Conservation (phyloP, 2,797 vertebrate species). For the Antennarius maculatus region DNA sequence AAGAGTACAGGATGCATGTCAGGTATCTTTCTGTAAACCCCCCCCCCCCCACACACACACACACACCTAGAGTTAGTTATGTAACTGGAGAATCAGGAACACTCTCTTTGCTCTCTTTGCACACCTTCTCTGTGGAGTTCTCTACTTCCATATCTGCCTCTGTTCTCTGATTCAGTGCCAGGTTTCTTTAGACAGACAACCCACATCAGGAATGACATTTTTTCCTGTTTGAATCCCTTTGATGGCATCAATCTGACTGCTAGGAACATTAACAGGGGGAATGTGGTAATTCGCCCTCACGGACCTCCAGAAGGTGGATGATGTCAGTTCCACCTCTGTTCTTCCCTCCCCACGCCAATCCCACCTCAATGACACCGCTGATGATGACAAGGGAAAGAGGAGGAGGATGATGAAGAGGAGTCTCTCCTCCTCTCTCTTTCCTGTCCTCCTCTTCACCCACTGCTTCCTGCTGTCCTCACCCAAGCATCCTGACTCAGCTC, state of each 20-base stretch:
- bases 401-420: conserved; percentile 69
- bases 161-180: neutral
- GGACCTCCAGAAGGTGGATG: conserved; percentile 69
- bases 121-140: conserved; percentile 15
- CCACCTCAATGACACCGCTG: conserved; percentile 51
- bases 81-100: conserved; percentile 43
- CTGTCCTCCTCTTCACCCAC: conserved; percentile 67
- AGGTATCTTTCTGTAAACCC: too few relatives aligned
- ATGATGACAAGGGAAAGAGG: conserved; percentile 49
- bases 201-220: conserved; percentile 11
- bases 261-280: conserved; percentile 17
- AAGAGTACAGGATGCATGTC: too few relatives aligned
- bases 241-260: conserved; percentile 14
- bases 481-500: conserved; percentile 70
- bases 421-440: conserved; percentile 51
- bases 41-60: too few relatives aligned
- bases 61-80: conserved; percentile 23
- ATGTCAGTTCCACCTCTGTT: conserved; percentile 79
- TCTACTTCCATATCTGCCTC: neutral
- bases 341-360: conserved; percentile 46
- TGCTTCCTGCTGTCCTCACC: conserved; percentile 68
- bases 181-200: conserved; percentile 12
- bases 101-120: conserved; percentile 3
- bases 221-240: conserved; percentile 21
- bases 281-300: conserved; percentile 37